Base-by-base conservation (phyloP, 2,888 invertebrate genomes). In the Acholoe squamosa region DNA sequence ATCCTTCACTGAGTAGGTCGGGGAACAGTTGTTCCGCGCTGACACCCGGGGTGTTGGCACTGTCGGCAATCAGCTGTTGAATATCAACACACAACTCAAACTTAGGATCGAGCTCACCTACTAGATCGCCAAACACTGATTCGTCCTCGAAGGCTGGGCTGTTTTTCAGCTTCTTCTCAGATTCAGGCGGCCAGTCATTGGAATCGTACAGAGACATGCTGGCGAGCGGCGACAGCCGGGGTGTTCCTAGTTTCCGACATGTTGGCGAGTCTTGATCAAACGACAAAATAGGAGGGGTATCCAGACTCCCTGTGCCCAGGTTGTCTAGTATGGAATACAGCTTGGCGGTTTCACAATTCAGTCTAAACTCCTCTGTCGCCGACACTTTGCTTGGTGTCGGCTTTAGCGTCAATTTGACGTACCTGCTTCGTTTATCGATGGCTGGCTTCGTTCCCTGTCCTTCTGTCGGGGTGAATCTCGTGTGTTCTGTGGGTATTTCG, bases 61-160 rank as follows among this genome's bases (percentile, higher is more conserved):
- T 90, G 19, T 89, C 77, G 86, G 93, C 96, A 95, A 99, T 98
- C 94, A 99, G 97, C 96, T 98, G 98, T 95, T 98, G 98, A 93
- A 99, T 96, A 95, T 99, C 98, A 95, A 99, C 96, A 93, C 98
- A 98, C 95, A 98, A 98, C 96, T 99, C 99, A 93, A 98, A 98
- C 91, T 98, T 98, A 96, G 94, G 93, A 92, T 98, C 98, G 94
- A 99, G 97, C 96, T 98, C 98, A 95, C 98, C 98, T 95, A 98
- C 98, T 5, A 3, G 7, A 7, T 10, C 43, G 43, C 10, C 43
- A 54, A 54, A 28, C 67, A 67, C 71, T 77, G 89, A 77, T 43
- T 91, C 91, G 25, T 90, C 90, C 77, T 61, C 80, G 77, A 84
- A 89, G 51, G 61, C 80, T 34, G 86, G 61, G 34, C 76, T 89